Evolutionary conservation across 2,888 invertebrate genomes (phyloP).

Genomic region (Drosophila percnosoma): DNA sequence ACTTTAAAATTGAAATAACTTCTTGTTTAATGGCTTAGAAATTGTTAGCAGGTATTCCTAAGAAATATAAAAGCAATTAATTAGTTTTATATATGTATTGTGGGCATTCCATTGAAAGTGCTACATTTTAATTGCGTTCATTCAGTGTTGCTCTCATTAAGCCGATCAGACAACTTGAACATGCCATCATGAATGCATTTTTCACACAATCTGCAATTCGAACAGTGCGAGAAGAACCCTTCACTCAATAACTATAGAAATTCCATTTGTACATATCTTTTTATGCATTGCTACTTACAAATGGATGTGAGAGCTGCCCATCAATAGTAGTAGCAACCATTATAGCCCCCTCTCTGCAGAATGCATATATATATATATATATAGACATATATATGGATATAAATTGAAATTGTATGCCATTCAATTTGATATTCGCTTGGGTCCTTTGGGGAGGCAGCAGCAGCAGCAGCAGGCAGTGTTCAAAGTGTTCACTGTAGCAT

Average conservation of each 20-base stretch:
- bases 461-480: slow-evolving; percentile 1
- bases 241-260: neutral
- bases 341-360: neutral
- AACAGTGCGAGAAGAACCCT: neutral
- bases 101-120: neutral
- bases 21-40: neutral
- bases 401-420: slow-evolving; percentile 25
- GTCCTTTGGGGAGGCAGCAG: neutral
- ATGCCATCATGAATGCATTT: neutral
- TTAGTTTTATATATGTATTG: neutral
- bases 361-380: neutral
- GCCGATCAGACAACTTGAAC: neutral
- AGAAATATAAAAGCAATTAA: neutral
- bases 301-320: neutral
- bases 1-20: neutral
- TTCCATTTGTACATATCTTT: neutral
- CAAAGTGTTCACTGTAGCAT: slow-evolving; percentile 45
- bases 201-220: neutral
- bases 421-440: slow-evolving; percentile 28
- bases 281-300: neutral
- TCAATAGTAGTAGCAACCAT: neutral
- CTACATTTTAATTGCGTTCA: neutral
- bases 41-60: neutral
- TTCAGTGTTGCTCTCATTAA: neutral
- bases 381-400: neutral